Evolutionary conservation across 2,113 vertebrate species (phyloP).

Genomic region (Pterocles orientalis): DNA sequence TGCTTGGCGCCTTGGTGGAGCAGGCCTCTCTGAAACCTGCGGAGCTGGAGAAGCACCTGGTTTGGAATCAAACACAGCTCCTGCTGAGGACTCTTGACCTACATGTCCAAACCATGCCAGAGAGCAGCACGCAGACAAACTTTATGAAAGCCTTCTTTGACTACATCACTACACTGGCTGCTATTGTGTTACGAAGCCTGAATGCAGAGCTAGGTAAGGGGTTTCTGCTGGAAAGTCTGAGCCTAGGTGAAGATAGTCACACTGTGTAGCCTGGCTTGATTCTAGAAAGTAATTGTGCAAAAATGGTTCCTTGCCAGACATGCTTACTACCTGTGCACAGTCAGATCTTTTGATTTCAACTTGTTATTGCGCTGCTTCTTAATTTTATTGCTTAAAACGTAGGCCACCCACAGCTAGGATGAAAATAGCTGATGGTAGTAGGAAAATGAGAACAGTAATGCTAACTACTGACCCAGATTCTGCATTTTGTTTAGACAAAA

Average conservation of each 20-base stretch:
- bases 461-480: not conserved
- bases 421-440: not conserved
- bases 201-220: slow-evolving; percentile 82
- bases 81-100: slow-evolving; percentile 84
- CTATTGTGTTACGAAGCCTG: slow-evolving; percentile 85
- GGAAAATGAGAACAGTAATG: not conserved
- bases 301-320: not conserved
- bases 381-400: not conserved
- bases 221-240: not conserved
- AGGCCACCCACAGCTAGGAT: not conserved
- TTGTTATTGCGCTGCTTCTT: not conserved
- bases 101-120: slow-evolving; percentile 58
- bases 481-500: not conserved
- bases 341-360: not conserved
- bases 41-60: slow-evolving; percentile 83
- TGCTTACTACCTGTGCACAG: not conserved
- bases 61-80: slow-evolving; percentile 83
- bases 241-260: not conserved
- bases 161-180: slow-evolving; percentile 85
- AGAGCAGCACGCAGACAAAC: slow-evolving; percentile 60
- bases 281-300: not conserved
- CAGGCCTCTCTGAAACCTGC: slow-evolving; percentile 83
- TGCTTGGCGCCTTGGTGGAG: slow-evolving; percentile 82
- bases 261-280: not conserved
- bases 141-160: slow-evolving; percentile 85